Conservation (phyloP, 2,797 vertebrate genomes). For the Coregonus sp. region DNA sequence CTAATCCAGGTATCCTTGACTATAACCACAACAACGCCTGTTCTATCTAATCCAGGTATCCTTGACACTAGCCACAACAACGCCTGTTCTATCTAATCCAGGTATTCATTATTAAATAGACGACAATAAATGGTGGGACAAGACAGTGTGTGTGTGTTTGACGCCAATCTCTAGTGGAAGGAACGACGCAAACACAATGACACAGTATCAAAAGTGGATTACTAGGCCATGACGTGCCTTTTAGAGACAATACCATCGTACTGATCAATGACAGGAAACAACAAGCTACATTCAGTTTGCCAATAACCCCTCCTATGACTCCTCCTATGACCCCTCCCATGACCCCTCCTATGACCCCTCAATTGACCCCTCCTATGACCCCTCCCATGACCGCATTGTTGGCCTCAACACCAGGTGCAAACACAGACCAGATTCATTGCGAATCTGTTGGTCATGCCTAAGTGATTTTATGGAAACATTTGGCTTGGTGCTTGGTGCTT, state of each 20-base stretch:
- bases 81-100: neutral
- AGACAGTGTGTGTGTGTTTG: conserved; percentile 12
- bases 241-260: conserved; percentile 16
- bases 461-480: conserved; percentile 2
- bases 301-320: neutral
- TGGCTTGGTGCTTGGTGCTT: neutral
- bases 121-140: conserved; percentile 39
- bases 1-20: too few species aligned
- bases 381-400: neutral
- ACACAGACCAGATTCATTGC: conserved; percentile 21
- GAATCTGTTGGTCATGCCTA: conserved; percentile 2
- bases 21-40: too few species aligned
- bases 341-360: too few species aligned
- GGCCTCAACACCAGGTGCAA: conserved; percentile 14
- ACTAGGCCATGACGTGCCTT: conserved; percentile 8
- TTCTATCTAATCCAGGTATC: too few species aligned
- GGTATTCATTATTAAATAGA: conserved; percentile 34
- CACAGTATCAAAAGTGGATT: conserved; percentile 35
- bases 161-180: conserved; percentile 27
- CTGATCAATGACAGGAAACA: conserved; percentile 13
- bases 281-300: conserved; percentile 8
- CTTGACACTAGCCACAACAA: too few species aligned
- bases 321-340: too few species aligned
- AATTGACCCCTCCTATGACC: too few species aligned
- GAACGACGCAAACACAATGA: conserved; percentile 24